phyloP scores from a whole-genome alignment of 2,888 invertebrate species.

The Diogma glabrata region DNA sequence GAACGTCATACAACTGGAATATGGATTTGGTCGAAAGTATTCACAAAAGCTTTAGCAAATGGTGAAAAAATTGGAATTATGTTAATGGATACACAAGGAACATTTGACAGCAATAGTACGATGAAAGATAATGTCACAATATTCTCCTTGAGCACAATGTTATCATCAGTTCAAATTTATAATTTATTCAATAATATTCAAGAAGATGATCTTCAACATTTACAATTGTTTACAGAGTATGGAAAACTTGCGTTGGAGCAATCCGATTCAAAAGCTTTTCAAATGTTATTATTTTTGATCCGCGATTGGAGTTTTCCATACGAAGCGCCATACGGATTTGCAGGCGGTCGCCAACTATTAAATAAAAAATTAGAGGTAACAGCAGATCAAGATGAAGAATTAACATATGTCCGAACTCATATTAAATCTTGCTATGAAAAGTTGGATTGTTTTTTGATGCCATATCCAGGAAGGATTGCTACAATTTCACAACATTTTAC shows the following conservation, averaged over 20 bases:
- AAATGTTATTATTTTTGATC: slow-evolving; percentile 14
- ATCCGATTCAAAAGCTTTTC: slow-evolving; percentile 10
- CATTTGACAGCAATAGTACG: slow-evolving; percentile 12
- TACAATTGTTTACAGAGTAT: slow-evolving; percentile 13
- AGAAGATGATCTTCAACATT: slow-evolving; percentile 13
- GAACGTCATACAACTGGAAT: slow-evolving; percentile 12
- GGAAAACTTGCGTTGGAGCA: slow-evolving; percentile 4
- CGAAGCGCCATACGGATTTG: slow-evolving; percentile 10
- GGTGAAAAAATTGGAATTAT: slow-evolving; percentile 12
- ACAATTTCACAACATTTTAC: slow-evolving; percentile 2
- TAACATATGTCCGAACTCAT: slow-evolving; percentile 9
- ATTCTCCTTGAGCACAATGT: slow-evolving; percentile 10
- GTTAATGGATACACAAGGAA: slow-evolving; percentile 14
- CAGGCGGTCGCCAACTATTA: slow-evolving; percentile 10
- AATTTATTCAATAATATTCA: slow-evolving; percentile 11
- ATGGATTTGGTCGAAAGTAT: slow-evolving; percentile 13
- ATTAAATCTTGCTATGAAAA: slow-evolving; percentile 9
- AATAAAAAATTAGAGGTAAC: slow-evolving; percentile 4
- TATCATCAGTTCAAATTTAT: slow-evolving; percentile 12
- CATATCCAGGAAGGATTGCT: slow-evolving; percentile 12
- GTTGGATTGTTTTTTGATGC: slow-evolving; percentile 13
- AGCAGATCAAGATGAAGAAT: slow-evolving; percentile 8
- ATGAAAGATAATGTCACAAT: slow-evolving; percentile 11
- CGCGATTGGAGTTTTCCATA: slow-evolving; percentile 12
- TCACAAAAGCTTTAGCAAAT: background rate